Base-by-base conservation (phyloP, 2,888 invertebrate genomes). In the Panorpa germanica region DNA sequence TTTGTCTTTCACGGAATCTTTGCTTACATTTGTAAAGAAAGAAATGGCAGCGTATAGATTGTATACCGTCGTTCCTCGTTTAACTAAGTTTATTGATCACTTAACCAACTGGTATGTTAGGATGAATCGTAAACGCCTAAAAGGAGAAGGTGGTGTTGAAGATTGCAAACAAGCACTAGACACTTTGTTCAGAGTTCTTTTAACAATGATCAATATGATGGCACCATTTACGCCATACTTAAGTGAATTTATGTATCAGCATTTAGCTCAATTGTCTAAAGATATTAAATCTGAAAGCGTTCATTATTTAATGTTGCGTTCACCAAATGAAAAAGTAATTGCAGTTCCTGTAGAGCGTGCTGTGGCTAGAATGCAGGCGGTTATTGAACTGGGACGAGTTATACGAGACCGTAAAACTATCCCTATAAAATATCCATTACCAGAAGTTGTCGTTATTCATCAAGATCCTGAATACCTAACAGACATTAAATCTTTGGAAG, bases 41-140 rank as follows among this genome's bases (percentile, higher is more conserved):
- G 96, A 98, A 59, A 98, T 98, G 98, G 70, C 70, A 43, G 77
- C 80, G 2, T 98, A 96, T 50, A 72, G 82, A 32, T 59, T 98
- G 31, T 98, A 95, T 49, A 95, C 93, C 1, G 98, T 98, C 7
- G 78, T 95, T 7, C 93, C 95, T 1, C 63, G 77, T 31, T 59
- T 99, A 23, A 80, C 95, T 0, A 90, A 91, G 49, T 98, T 90
- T 53, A 88, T 98, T 39, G 95, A 96, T 47, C 85, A 95, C 48
- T 65, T 98, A 4, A 98, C 96, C 16, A 99, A 99, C 53, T 95
- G 95, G 93, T 98, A 96, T 51, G 91, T 98, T 17, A 65, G 96
- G 37, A 81, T 98, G 73, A 98, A 98, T 53, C 69, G 98, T 33
- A 81, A 75, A 43, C 66, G 98, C 29, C 68, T 98, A 35, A 96